A percentile compares a stretch with the other conserved stretches of the same genome.
phyloP scores from a whole-genome alignment of 2,113 vertebrate genomes.

The Crypturellus undulatus region DNA sequence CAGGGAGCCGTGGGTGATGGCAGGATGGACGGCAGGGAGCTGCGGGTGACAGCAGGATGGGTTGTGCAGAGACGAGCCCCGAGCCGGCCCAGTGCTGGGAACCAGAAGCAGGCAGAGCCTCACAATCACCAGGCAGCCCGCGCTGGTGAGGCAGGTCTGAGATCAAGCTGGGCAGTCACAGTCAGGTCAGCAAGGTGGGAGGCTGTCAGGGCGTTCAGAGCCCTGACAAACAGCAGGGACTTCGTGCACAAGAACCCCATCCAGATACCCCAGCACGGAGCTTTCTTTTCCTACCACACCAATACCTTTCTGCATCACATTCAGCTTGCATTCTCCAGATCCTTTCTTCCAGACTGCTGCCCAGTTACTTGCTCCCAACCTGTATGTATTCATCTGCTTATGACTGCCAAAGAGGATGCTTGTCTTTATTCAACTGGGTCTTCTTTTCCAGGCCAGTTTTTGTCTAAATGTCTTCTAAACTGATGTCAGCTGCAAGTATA shows the following conservation, averaged over 20 bases:
- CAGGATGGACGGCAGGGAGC: not conserved
- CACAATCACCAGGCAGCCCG: not conserved
- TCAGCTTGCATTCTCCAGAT: not conserved
- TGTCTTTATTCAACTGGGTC: rapidly evolving
- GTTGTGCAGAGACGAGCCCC: not conserved
- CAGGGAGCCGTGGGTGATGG: not conserved
- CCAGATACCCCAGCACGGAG: not conserved
- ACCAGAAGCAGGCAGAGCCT: not conserved
- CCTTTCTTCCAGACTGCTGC: not conserved
- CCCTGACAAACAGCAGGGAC: not conserved
- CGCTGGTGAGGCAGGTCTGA: not conserved
- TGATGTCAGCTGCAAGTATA: not conserved
- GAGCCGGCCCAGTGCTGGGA: not conserved
- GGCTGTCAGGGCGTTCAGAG: not conserved
- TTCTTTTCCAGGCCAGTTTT: not conserved
- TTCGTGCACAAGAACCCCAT: not conserved
- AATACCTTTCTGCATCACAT: not conserved
- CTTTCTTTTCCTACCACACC: not conserved
- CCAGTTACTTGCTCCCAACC: not conserved
- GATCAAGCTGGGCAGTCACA: not conserved
- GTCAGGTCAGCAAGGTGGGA: not conserved
- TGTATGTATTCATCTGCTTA: not conserved
- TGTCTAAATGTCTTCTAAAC: not conserved
- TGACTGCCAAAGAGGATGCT: not conserved
- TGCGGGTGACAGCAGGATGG: not conserved